These are phyloP conservation scores for Electrophaes corylata DNA, from an alignment of 2,888 invertebrate genomes.

Conservation along the genomic window DNA sequence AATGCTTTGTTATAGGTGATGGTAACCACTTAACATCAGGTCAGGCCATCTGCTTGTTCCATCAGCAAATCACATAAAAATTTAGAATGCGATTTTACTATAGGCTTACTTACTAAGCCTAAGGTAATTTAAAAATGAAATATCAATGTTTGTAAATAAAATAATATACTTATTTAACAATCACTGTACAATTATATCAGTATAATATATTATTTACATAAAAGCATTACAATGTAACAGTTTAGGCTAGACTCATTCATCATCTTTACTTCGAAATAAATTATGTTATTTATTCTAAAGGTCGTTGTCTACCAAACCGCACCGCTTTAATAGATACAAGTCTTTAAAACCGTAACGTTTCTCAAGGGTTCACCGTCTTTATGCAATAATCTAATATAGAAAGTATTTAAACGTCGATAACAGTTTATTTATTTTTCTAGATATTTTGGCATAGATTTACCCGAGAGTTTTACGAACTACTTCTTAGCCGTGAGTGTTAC, in stretches of 20 bases:
- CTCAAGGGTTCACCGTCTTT: neutral
- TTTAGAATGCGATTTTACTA: no score
- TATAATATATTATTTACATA: constrained; percentile 49
- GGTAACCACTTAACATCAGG: no score
- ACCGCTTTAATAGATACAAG: neutral
- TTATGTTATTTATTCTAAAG: constrained; percentile 1
- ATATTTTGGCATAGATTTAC: no score
- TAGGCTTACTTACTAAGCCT: no score
- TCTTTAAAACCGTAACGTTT: constrained; percentile 5
- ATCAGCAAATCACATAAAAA: no score
- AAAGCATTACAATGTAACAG: constrained; percentile 41
- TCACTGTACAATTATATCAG: constrained; percentile 51
- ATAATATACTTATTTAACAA: constrained; percentile 76
- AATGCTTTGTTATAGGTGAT: no score
- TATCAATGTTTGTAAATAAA: constrained; percentile 54
- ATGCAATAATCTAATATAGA: neutral
- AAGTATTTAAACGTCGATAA: neutral
- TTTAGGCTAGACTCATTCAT: constrained; percentile 30
- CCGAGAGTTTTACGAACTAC: neutral
- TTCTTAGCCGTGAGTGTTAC: neutral
- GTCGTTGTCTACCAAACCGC: constrained; percentile 4
- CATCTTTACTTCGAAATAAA: constrained; percentile 28
- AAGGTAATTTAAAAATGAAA: constrained; percentile 15
- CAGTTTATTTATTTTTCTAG: neutral
- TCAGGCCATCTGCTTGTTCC: no score